Base-by-base conservation (phyloP, 2,113 vertebrate genomes). In the Xyrauchen texanus region DNA sequence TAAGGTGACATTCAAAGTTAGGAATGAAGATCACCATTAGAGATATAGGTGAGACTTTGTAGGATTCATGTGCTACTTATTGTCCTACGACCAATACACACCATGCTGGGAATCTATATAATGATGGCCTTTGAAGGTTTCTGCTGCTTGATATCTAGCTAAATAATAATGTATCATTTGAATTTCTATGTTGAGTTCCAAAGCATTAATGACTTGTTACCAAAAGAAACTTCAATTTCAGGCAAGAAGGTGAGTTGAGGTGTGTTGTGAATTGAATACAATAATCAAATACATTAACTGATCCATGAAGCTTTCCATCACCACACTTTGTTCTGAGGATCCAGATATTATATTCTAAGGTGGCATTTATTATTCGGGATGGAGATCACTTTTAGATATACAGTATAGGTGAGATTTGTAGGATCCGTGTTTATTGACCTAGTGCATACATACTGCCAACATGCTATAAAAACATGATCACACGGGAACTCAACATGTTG, bases 231-330 rank as follows among this genome's bases (percentile, higher is more conserved):
- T 57, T 52, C 77, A 77, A 85, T 81, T 68, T 70, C 61, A 79
- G 74, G 82, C 62, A 73, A 47, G 58, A 61, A 51, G 53, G 21
- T 34, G 21, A 34, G 21, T 45, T 80, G 83, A 87, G 87, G 86
- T 86, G 89, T 85, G 78, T 82, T 53, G 79, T 85, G 86, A 84
- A 80, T 73, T 68, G 4, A 13, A 58, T 76, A 57, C 34, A 78
- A 67, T 68, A 75, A 67, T 80, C 52, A 10, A 2, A 9, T 7
- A 6, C 16, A 34, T 81, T 81, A 55, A 42, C 63, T 64, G 78
- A 68, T 34, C 75, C n/a, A 16, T 83, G 42, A 82, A 83, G 47
- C 77, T 73, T 81, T 77, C 67, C 85, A 83, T 82, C 47, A 60
- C 58, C 11, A 4, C 34, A 42, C 58, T 69, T 63, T 77, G 47